phyloP scores from a whole-genome alignment of 2,113 vertebrate genomes.

The Apteryx owenii region DNA sequence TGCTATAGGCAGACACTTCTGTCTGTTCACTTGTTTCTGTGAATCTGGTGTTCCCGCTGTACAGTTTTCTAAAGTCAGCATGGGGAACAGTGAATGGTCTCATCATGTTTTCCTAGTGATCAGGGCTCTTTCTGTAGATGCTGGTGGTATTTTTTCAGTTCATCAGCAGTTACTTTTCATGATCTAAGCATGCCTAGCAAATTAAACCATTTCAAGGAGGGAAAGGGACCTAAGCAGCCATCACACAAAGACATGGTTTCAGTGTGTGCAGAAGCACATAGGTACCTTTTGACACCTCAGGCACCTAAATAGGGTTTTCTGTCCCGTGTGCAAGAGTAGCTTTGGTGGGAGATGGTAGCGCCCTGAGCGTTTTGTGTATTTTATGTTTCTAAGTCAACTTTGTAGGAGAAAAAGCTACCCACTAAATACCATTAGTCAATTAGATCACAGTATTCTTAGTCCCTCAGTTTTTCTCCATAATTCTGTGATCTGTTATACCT shows the following conservation, averaged over 20 bases:
- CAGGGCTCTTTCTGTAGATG: background rate
- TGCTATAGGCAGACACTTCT: background rate
- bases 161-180: background rate
- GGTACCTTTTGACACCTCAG: background rate
- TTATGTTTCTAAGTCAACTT: background rate
- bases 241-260: background rate
- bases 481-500: background rate
- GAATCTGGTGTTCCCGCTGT: background rate
- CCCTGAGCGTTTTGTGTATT: background rate
- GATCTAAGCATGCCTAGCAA: background rate
- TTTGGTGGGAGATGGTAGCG: background rate
- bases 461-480: background rate
- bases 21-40: background rate
- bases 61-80: background rate
- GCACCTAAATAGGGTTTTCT: background rate
- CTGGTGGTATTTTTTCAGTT: background rate
- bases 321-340: background rate
- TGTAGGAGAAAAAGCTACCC: background rate
- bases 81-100: background rate
- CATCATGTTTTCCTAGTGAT: background rate
- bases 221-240: background rate
- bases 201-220: background rate
- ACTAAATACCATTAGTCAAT: background rate
- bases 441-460: background rate
- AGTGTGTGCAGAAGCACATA: background rate